Evolutionary conservation across 2,113 vertebrate genomes (phyloP).

Genomic region (Felis catus): F.catus_Fca126_mat1.0 CM031427.1:11846001-11846500

Average conservation of each 20-base stretch:
- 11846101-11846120: too few species aligned
- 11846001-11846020: not conserved
- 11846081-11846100: not conserved
- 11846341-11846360: not conserved
- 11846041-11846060: rapidly evolving
- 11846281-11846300: not conserved
- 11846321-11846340: not conserved
- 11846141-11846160: not conserved
- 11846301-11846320: not conserved
- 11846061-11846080: not conserved
- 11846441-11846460: not conserved
- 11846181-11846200: not conserved
- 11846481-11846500: not conserved
- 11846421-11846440: not conserved
- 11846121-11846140: not conserved
- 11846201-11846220: not conserved
- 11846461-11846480: not conserved
- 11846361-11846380: not conserved
- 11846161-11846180: not conserved
- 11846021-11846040: not conserved
- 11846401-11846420: not conserved
- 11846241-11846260: not conserved
- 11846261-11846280: too few species aligned
- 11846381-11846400: not conserved
- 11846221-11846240: not conserved